Evolutionary conservation across 2,888 invertebrate genomes (phyloP).

Genomic region (Creontiades dilutus): DNA sequence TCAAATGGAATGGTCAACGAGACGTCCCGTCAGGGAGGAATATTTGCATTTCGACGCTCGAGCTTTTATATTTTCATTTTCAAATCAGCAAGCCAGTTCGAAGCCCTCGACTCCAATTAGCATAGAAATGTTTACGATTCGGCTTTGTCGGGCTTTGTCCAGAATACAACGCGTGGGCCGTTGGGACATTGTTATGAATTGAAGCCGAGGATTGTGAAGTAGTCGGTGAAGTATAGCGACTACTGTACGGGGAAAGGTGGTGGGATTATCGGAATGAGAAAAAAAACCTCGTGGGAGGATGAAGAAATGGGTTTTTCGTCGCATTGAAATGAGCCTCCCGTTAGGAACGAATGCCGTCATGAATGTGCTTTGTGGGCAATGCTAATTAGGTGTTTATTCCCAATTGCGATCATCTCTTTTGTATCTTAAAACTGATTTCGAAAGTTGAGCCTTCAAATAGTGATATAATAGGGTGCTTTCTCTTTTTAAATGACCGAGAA

Average conservation of each 20-base stretch:
- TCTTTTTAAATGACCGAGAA: too few relatives aligned
- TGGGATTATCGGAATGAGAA: conserved; percentile 24
- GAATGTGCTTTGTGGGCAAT: too few relatives aligned
- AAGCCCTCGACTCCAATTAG: conserved; percentile 29
- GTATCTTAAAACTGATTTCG: too few relatives aligned
- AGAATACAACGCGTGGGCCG: not conserved
- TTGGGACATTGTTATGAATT: conserved; percentile 1
- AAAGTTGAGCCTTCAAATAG: too few relatives aligned
- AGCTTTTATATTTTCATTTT: conserved; percentile 46
- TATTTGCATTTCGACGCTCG: conserved; percentile 18
- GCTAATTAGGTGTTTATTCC: too few relatives aligned
- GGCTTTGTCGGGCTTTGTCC: conserved; percentile 4
- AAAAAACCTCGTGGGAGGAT: not conserved
- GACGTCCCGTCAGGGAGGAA: not conserved
- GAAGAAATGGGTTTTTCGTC: not conserved
- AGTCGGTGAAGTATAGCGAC: not conserved
- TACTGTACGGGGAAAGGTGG: not conserved
- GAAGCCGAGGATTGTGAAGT: not conserved
- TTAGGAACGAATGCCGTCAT: not conserved
- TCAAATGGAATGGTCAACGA: not conserved
- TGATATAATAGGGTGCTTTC: too few relatives aligned
- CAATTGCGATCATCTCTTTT: too few relatives aligned
- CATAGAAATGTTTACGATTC: conserved; percentile 39
- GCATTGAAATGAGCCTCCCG: not conserved
- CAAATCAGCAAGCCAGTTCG: conserved; percentile 31